Base-by-base conservation (phyloP, 2,113 vertebrate species). In the Oryzias curvinotus region DNA sequence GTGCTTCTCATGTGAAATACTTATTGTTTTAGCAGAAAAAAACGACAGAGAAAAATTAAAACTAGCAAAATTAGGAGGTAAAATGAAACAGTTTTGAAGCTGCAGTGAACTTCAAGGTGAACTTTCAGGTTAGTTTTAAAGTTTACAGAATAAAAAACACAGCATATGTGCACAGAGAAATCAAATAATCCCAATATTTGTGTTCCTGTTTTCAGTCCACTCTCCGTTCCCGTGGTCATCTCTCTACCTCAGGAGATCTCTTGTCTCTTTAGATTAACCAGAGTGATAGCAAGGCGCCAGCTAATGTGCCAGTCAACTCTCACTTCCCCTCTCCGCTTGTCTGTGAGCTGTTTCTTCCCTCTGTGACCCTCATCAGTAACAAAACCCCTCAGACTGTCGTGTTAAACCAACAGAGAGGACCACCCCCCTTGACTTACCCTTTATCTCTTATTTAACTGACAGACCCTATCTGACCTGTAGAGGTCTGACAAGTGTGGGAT, bases 391-490 rank as follows among this genome's bases (percentile, higher is more conserved):
- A 12, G 36, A 83, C 81, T 81, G 71, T 77, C 85, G 82, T 91
- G 82, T 75, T 82, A 68, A 77, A 58, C 77, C 77, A 74, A 62
- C 65, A 71, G 49, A 76, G 23, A 43, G 64, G 44, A 28, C 4
- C 28, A 57, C 60, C 53, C 75, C 84, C 49, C 77, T 19, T 21
- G 41, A 84, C 80, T 86, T 87, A 76, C 79, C 87, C 72, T 74
- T 81, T 84, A 82, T 88, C 90, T 92, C 85, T 89, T 85, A 91
- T 60, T 92, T 93, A 93, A 92, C 90, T 94, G 93, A 93, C 90
- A 91, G 81, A 81, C 85, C 84, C 88, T 88, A 84, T 93, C 81
- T 90, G 78, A 75, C 62, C 77, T 59, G 80, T 78, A 87, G 86
- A 88, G 75, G 81, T 66, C 80, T 90, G 93, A 88, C 80, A 90